phyloP scores from a whole-genome alignment of 2,797 vertebrate genomes.

The Brachyrhaphis roseni region DNA sequence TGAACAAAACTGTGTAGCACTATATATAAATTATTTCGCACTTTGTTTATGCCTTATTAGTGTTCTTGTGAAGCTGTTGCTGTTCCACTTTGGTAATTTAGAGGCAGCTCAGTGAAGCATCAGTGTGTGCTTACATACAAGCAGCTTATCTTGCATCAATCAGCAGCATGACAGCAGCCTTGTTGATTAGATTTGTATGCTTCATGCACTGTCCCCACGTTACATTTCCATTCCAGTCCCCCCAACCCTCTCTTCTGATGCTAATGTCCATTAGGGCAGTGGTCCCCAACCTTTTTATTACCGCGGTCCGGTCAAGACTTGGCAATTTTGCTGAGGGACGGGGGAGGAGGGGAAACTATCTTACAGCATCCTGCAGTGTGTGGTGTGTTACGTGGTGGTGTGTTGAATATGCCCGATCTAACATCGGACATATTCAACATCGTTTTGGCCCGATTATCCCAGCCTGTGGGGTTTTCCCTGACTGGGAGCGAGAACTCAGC shows the following conservation, averaged over 20 bases:
- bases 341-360: no score
- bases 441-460: no score
- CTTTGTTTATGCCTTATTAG: conserved; percentile 5
- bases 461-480: no score
- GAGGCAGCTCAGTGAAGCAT: not conserved
- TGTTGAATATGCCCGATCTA: no score
- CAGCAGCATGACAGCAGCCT: not conserved
- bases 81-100: not conserved
- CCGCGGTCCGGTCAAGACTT: no score
- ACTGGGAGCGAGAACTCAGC: no score
- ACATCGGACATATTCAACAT: no score
- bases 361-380: no score
- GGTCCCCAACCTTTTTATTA: no score
- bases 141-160: not conserved
- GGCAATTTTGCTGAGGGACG: no score
- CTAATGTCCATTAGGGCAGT: not conserved
- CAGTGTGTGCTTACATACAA: not conserved
- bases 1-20: not conserved
- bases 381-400: no score
- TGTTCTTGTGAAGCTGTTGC: not conserved
- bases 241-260: not conserved
- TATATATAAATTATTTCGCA: not conserved
- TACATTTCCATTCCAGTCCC: not conserved
- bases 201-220: conserved; percentile 3
- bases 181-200: conserved; percentile 2